phyloP scores from a whole-genome alignment of 2,888 invertebrate species.

The Troilus luridus region DNA sequence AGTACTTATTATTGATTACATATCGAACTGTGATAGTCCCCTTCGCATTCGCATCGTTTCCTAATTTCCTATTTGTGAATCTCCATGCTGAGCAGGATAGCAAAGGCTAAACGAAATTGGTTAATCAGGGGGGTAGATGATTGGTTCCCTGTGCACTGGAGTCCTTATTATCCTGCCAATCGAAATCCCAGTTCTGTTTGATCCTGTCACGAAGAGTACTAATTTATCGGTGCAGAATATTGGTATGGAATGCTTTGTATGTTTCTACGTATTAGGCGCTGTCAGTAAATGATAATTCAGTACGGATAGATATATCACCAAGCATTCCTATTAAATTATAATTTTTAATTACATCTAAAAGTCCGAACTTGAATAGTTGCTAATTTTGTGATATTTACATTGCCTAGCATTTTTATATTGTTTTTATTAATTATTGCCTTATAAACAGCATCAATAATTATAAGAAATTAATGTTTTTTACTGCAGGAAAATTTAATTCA shows the following conservation, averaged over 20 bases:
- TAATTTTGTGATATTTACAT: no score
- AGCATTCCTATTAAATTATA: no score
- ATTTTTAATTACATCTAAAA: no score
- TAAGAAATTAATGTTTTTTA: no score
- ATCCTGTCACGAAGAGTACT: not conserved
- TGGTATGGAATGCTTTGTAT: not conserved
- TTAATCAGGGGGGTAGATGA: conserved; percentile 9
- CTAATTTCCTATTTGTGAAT: not conserved
- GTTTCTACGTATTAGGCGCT: not conserved
- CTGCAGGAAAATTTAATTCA: no score
- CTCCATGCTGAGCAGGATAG: not conserved
- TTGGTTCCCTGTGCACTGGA: conserved; percentile 5
- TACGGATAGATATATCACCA: no score
- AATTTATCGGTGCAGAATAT: not conserved
- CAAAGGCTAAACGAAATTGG: not conserved
- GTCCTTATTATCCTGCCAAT: not conserved
- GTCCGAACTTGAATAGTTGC: no score
- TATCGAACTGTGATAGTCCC: not conserved
- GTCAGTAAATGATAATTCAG: not conserved
- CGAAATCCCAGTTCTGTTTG: not conserved
- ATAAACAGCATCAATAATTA: no score
- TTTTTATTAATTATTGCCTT: no score
- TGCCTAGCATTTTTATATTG: no score
- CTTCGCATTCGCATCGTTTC: not conserved
- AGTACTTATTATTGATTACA: conserved; percentile 17